phyloP scores from a whole-genome alignment of 2,113 vertebrate species.

The Tylochromis polylepis region DNA sequence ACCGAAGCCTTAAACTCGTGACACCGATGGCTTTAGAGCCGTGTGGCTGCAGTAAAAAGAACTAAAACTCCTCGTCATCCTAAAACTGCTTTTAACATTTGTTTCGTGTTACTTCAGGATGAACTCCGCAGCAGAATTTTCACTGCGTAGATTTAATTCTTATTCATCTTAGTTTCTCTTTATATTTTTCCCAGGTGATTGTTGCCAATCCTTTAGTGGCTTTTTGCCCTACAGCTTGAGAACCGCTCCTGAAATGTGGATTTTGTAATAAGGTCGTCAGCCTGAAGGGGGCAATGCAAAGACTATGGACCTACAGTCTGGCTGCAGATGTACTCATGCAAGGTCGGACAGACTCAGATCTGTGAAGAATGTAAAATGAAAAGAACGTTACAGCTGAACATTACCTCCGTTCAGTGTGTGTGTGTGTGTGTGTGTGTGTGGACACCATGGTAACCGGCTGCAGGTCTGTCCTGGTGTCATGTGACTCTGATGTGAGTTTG shows the following conservation, averaged over 20 bases:
- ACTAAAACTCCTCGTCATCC: background rate
- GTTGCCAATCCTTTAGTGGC: accelerated
- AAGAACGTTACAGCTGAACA: background rate
- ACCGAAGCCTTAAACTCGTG: no score
- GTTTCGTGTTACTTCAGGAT: background rate
- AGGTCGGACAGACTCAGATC: background rate
- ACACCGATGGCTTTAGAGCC: no score
- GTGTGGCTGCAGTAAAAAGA: background rate
- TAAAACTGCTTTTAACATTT: background rate
- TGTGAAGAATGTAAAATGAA: background rate
- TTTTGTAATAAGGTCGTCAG: background rate
- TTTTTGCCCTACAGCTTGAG: background rate
- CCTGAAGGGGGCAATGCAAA: background rate
- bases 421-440: background rate
- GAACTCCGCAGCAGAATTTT: background rate
- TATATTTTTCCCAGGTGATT: background rate
- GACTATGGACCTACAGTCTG: background rate
- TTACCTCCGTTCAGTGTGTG: background rate
- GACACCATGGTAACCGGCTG: background rate
- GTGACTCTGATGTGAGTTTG: constrained; percentile 9
- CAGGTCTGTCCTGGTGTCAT: constrained; percentile 19
- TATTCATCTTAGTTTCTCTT: background rate
- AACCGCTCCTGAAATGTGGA: background rate
- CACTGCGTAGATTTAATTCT: no score
- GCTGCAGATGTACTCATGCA: background rate